Base-by-base conservation (phyloP, 1,140 invertebrate species). In the Thaumatotibia leucotreta region DNA sequence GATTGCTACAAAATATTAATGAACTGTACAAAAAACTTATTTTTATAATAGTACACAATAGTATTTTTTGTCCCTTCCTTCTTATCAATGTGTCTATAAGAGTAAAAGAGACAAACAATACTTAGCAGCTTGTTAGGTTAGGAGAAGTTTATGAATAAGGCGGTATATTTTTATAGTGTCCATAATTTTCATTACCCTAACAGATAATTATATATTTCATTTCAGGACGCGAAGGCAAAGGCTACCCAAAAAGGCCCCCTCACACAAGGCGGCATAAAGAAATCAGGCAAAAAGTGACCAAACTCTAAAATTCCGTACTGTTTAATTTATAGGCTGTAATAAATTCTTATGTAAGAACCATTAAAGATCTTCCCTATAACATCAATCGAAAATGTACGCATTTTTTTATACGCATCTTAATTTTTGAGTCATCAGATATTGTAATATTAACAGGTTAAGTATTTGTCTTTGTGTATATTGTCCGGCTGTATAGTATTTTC, bases 161-260 rank as follows among this genome's bases (percentile, higher is more conserved):
- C n/a, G n/a, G n/a, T n/a, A n/a, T n/a, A n/a, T n/a, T n/a, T n/a
- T n/a, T n/a, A n/a, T n/a, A n/a, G n/a, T n/a, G n/a, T n/a, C n/a
- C n/a, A n/a, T n/a, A n/a, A n/a, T n/a, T n/a, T n/a, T n/a, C n/a
- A n/a, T n/a, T n/a, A n/a, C n/a, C n/a, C n/a, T n/a, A n/a, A n/a
- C n/a, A n/a, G n/a, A n/a, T n/a, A n/a, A n/a, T n/a, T n/a, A n/a
- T n/a, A n/a, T n/a, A n/a, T n/a, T n/a, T n/a, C n/a, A 72, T 91
- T 91, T 24, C 80, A 92, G 91, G 95, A 96, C 71, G 95, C 95
- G n/a, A 96, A 97, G 74, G 93, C 94, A 6, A 97, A 97, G 88
- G 97, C 97, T 29, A 90, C 94, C 14, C 94, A 97, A 79, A 97
- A 97, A 86, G 97, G 97, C 22, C 97, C 97, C 0, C 86, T 98